Base-by-base conservation (phyloP, 2,113 vertebrate species). In the Gobiocypris rarus region DNA sequence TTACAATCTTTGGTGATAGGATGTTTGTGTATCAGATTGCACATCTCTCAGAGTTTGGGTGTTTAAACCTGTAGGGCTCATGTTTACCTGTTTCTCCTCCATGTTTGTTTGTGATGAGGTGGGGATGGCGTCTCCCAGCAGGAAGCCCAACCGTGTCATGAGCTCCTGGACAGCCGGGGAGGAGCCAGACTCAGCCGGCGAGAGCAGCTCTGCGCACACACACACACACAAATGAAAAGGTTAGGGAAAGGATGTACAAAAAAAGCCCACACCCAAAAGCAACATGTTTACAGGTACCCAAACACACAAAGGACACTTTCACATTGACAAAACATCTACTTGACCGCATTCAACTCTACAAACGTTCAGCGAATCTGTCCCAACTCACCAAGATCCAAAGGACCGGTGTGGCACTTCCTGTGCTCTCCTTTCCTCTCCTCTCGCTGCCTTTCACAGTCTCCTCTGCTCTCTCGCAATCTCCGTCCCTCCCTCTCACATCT, bases 121-220 rank as follows among this genome's bases (percentile, higher is more conserved):
- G 80, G 97, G 95, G 90, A 98, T 96, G 81, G 96, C 95, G 96
- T 99, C 97, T 94, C 98, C 97, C 92, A 99, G 94, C 91, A 99
- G 94, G 94, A 99, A 98, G 74, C 97, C 97, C 95, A 99, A 88
- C 92, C 98, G 97, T 90, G 97, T 99, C 98, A 99, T 98, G 94
- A 99, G 90, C 94, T 99, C 97, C 92, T 98, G 97, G 92, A 96
- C 95, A 89, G 97, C 97, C 85, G 97, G 95, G 83, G 97, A 97
- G 95, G 97, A 97, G 94, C 94, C 95, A 3, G 89, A 92, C 90
- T 96, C 96, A 91, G 95, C 95, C 91, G 96, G 94, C 81, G 94
- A 89, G 85, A 96, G 96, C 91, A 94, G 92, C 94, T 97, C 97
- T 97, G 93, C 92, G 91, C 65, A 91, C 87, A 94, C 90, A 94